A percentile compares a stretch with the other conserved stretches of the same genome.
Conservation (phyloP, 1,140 invertebrate genomes). For the Drosophila malerkotliana region DNA sequence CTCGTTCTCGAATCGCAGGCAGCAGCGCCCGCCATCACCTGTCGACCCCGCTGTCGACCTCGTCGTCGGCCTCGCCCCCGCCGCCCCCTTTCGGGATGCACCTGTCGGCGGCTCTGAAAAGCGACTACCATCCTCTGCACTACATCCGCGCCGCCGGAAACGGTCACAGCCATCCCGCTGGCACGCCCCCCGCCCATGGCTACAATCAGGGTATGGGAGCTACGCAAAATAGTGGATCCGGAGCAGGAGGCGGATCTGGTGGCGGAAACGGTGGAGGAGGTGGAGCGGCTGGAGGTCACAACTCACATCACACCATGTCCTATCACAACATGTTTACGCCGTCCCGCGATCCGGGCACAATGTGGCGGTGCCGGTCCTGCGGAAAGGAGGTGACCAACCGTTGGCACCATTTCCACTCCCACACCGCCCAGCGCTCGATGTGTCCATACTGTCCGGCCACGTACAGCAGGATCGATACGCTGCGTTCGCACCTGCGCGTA, state of each 20-base stretch:
- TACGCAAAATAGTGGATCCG: conserved; percentile 10
- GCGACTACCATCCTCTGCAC: conserved; percentile 72
- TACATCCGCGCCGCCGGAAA: conserved; percentile 71
- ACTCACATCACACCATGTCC: conserved; percentile 86
- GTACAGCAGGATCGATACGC: conserved; percentile 93
- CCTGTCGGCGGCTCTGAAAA: conserved; percentile 74
- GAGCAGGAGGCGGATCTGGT: conserved; percentile 16
- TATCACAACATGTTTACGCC: conserved; percentile 93
- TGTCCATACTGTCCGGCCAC: conserved; percentile 93
- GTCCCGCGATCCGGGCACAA: conserved; percentile 87
- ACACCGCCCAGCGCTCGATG: conserved; percentile 90
- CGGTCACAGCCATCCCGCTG: conserved; percentile 54
- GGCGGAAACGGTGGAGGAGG: conserved; percentile 32
- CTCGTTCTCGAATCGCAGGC: conserved; percentile 83
- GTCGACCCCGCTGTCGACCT: conserved; percentile 79
- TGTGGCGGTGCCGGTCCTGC: conserved; percentile 92
- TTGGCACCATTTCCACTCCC: conserved; percentile 94
- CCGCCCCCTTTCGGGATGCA: conserved; percentile 76
- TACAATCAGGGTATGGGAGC: conserved; percentile 54
- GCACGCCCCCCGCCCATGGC: conserved; percentile 59
- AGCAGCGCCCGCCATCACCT: conserved; percentile 77
- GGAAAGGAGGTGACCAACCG: conserved; percentile 93
- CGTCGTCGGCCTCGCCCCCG: conserved; percentile 76
- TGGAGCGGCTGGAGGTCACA: conserved; percentile 53
- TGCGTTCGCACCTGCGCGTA: conserved; percentile 89